Conservation (phyloP, 2,113 vertebrate species). For the Numenius arquata region DNA sequence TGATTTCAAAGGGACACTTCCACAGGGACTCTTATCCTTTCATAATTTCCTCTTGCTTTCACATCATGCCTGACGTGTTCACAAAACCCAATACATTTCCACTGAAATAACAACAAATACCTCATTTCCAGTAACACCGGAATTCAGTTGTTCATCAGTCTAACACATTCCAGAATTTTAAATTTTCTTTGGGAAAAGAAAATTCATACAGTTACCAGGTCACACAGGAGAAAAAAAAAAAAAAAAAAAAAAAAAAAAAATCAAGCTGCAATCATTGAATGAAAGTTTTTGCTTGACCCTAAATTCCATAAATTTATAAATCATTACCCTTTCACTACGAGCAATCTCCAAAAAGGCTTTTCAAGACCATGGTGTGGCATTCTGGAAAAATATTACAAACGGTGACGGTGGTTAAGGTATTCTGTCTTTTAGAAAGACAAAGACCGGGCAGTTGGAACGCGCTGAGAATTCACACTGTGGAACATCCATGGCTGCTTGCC, state of each 20-base stretch:
- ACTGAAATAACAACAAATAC: background rate
- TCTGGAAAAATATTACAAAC: background rate
- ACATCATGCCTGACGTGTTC: constrained; percentile 7
- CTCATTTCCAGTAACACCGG: background rate
- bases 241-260: background rate
- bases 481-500: constrained; percentile 63
- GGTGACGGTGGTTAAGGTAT: background rate
- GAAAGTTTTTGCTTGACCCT: background rate
- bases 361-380: background rate
- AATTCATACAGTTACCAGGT: background rate
- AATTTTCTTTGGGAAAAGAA: background rate
- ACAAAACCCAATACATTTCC: background rate
- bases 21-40: constrained; percentile 16
- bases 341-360: background rate
- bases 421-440: background rate
- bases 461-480: constrained; percentile 45
- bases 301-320: background rate
- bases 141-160: background rate
- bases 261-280: background rate
- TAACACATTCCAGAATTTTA: background rate
- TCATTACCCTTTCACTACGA: background rate
- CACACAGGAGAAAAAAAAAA: background rate
- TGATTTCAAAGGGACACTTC: constrained; percentile 42
- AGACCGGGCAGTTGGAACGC: constrained; percentile 7
- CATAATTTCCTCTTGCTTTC: constrained; percentile 7